Evolutionary conservation across 1,140 invertebrate genomes (phyloP), one percentile per base, ranked within the genome.

Genomic region (Geopemphigus sp.): DNA sequence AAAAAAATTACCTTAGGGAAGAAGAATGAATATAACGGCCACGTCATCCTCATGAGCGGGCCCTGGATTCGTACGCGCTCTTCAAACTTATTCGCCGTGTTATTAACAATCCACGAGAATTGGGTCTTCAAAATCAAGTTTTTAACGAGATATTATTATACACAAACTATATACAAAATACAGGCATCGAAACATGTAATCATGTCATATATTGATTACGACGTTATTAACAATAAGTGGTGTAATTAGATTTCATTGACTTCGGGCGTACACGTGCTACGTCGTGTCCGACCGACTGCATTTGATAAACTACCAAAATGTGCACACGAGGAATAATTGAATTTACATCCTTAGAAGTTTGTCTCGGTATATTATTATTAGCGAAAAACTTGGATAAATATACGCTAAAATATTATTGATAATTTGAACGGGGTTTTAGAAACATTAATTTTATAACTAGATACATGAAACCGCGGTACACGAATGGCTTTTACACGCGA

Each of bases 331-430:
- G 39, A 47, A 68, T 47, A 68, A 47, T 68, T 68, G 14, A 15
- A 47, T 68, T 68, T 47, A 47, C 39, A 68, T 68, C 12, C 5
- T 68, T 47, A 66, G 63, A 66, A 39, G 32, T 39, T 66, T 66
- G 32, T n/a, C 11, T 19, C 39, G 39, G 19, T 14, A 8, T 39
- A 66, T 39, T 66, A 39, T 45, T 5, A 45, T 45, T 5, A 32
- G 11, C 5, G 26, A 66, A 22, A 5, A 66, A 22, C 17, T 39
- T 66, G 8, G 19, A 66, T 45, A 39, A 45, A n/a, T 45, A 12
- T 6, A 11, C 32, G 39, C 14, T 45, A 66, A 45, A 39, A 66
- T 14, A 11, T 39, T 64, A 66, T 66, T 39, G 32, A 66, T 66
- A 66, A 39, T 66, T 39, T 66, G 53, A 19, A 53, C 50, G 6